These are phyloP conservation scores for Phyllotreta striolata DNA, from an alignment of 2,888 invertebrate genomes.

Conservation along the genomic window DNA sequence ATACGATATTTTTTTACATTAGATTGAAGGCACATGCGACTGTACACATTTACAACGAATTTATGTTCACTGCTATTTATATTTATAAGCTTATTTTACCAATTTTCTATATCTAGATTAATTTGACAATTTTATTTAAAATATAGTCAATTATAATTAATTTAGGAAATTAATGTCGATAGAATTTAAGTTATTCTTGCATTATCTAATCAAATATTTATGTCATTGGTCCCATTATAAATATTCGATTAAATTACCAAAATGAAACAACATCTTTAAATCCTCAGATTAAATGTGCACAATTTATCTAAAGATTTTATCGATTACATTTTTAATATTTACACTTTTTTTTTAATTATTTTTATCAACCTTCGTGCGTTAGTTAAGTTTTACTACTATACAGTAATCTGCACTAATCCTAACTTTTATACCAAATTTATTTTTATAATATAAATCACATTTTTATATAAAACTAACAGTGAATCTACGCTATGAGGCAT, in stretches of 20 bases:
- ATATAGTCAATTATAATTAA: no score
- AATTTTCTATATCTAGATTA: background rate
- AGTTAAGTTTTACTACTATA: constrained; percentile 15
- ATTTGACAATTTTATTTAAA: background rate
- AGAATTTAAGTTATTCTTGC: no score
- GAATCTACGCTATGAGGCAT: constrained; percentile 41
- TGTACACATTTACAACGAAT: constrained; percentile 29
- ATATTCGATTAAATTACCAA: constrained; percentile 10
- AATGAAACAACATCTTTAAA: background rate
- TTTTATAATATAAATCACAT: constrained; percentile 42
- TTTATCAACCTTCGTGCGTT: constrained; percentile 16
- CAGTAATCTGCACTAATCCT: constrained; percentile 19
- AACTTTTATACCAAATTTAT: constrained; percentile 34
- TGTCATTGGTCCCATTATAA: constrained; percentile 7
- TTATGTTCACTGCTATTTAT: background rate
- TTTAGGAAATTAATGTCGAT: no score
- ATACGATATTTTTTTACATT: constrained; percentile 42
- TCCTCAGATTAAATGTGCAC: background rate
- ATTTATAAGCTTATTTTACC: background rate
- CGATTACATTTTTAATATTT: constrained; percentile 6
- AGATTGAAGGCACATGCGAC: constrained; percentile 42
- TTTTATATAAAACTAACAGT: constrained; percentile 37
- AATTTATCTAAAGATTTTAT: background rate
- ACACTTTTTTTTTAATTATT: background rate
- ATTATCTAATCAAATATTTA: constrained; percentile 9